Conservation (phyloP, 2,113 vertebrate species). For the human (Homo sapiens) region DNA sequence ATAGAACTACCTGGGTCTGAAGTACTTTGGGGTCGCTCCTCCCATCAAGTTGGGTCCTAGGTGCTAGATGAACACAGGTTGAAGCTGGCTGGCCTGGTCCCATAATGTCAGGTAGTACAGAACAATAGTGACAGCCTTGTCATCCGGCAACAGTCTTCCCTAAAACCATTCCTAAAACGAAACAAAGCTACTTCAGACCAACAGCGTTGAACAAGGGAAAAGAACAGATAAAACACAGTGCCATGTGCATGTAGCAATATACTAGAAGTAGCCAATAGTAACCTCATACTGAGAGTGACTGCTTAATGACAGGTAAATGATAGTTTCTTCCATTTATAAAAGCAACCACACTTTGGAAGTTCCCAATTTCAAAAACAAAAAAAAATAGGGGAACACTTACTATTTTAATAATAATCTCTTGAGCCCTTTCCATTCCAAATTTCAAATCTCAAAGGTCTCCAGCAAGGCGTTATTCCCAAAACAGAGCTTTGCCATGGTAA, state of each 20-base stretch:
- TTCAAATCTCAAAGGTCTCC: not conserved
- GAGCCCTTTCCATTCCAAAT: not conserved
- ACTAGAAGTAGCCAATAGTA: not conserved
- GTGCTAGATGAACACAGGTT: not conserved
- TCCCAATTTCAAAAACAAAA: not conserved
- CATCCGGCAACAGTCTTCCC: not conserved
- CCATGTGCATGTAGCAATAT: not conserved
- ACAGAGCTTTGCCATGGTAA: not conserved
- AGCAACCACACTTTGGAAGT: not conserved
- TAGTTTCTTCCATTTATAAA: not conserved
- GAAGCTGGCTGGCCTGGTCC: conserved; percentile 53
- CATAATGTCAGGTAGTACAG: conserved; percentile 43
- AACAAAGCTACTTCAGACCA: not conserved
- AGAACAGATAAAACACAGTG: not conserved
- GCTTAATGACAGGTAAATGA: not conserved
- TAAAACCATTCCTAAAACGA: conserved; percentile 6
- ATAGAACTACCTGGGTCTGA: conserved; percentile 78
- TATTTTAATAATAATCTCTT: not conserved
- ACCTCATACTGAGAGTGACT: not conserved
- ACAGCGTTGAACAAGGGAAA: not conserved
- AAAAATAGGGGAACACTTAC: not conserved
- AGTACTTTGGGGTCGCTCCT: not conserved
- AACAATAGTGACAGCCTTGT: not conserved
- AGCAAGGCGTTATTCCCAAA: not conserved
- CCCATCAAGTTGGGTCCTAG: not conserved